Evolutionary conservation across 2,888 invertebrate genomes (phyloP).

Genomic region (Folsomia manolachei): DNA sequence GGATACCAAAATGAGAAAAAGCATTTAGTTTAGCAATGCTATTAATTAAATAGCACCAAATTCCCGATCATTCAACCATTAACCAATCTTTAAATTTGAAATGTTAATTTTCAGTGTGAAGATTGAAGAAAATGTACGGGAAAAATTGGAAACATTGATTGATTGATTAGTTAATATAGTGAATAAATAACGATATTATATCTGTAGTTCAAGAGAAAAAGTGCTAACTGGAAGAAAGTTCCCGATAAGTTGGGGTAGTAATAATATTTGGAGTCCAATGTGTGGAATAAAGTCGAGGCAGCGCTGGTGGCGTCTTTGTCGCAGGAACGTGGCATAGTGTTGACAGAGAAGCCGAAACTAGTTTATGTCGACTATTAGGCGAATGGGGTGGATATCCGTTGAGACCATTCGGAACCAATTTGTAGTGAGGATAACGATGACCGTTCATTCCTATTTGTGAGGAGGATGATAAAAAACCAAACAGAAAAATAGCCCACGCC

Average conservation of each 20-base stretch:
- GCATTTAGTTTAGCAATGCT: too few relatives aligned
- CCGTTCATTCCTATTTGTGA: constrained; percentile 11
- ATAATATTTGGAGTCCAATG: constrained; percentile 51
- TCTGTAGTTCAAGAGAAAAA: too few relatives aligned
- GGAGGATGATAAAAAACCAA: too few relatives aligned
- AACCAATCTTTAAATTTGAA: too few relatives aligned
- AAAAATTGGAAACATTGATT: too few relatives aligned
- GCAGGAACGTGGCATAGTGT: constrained; percentile 46
- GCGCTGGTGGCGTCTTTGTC: constrained; percentile 43
- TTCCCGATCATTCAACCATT: too few relatives aligned
- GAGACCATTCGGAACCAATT: constrained; percentile 3
- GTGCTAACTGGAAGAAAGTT: constrained; percentile 39
- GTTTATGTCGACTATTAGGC: constrained; percentile 30
- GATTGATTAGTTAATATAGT: constrained; percentile 1
- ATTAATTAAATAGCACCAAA: too few relatives aligned
- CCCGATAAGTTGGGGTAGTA: constrained; percentile 43
- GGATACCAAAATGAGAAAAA: constrained; percentile 1
- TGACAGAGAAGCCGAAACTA: constrained; percentile 48
- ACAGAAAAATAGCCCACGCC: not conserved
- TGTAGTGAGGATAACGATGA: constrained; percentile 1
- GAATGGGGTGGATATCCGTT: not conserved
- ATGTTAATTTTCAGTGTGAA: too few relatives aligned
- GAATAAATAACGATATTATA: too few relatives aligned
- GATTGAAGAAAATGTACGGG: too few relatives aligned
- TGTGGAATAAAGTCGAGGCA: constrained; percentile 48